A percentile compares a stretch with the other conserved stretches of the same genome.
Conservation (phyloP, 2,888 invertebrate species). For the Agrilus biguttatus region DNA sequence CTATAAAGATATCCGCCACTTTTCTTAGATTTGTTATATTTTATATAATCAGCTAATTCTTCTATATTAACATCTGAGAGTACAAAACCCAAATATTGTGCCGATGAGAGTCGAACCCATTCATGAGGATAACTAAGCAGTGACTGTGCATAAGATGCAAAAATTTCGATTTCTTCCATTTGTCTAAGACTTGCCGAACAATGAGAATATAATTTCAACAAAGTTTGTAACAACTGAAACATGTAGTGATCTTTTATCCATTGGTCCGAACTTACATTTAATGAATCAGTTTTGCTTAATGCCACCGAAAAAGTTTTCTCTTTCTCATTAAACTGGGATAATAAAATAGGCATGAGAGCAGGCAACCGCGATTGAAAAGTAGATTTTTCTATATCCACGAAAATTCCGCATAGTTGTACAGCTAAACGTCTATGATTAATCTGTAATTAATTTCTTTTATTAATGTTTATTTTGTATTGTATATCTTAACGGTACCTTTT, state of each 20-base stretch:
- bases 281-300: slow-evolving; percentile 30
- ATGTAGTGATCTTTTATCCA: slow-evolving; percentile 56
- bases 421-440: slow-evolving; percentile 58
- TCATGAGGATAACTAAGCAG: slow-evolving; percentile 69
- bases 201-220: slow-evolving; percentile 50
- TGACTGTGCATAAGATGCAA: slow-evolving; percentile 52
- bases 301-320: slow-evolving; percentile 43
- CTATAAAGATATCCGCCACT: slow-evolving; percentile 35
- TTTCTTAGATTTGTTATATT: slow-evolving; percentile 19
- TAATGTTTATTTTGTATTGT: slow-evolving; percentile 8
- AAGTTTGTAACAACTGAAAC: slow-evolving; percentile 57
- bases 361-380: slow-evolving; percentile 52
- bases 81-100: slow-evolving; percentile 61
- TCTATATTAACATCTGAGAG: slow-evolving; percentile 48
- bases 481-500: slow-evolving; percentile 34
- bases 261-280: slow-evolving; percentile 27
- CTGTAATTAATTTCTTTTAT: slow-evolving; percentile 24
- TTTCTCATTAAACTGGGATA: slow-evolving; percentile 22
- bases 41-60: slow-evolving; percentile 38
- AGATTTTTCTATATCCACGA: slow-evolving; percentile 60
- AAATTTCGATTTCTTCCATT: slow-evolving; percentile 37
- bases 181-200: slow-evolving; percentile 46
- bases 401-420: slow-evolving; percentile 64
- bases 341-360: slow-evolving; percentile 42
- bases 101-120: slow-evolving; percentile 70